These are phyloP conservation scores for Oryzias woworae DNA, from an alignment of 2,113 vertebrate genomes.

Conservation along the genomic window DNA sequence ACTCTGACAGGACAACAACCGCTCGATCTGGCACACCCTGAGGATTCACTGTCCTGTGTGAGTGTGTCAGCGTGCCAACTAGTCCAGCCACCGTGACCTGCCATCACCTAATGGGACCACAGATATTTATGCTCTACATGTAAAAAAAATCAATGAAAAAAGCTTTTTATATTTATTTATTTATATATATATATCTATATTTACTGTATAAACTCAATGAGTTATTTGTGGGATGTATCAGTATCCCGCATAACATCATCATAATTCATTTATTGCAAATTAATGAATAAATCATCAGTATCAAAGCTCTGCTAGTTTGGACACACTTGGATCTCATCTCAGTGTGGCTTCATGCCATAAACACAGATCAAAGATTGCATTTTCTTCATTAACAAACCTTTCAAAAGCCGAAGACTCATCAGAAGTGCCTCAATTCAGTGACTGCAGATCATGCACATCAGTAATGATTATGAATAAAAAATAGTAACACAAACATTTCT, in stretches of 20 bases:
- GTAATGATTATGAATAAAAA: background rate
- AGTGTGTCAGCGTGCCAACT: slow-evolving; percentile 33
- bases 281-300: no score
- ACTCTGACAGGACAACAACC: slow-evolving; percentile 62
- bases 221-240: no score
- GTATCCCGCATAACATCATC: no score
- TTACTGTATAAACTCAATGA: no score
- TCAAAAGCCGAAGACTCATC: background rate
- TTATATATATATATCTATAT: no score
- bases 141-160: no score
- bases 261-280: no score
- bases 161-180: no score
- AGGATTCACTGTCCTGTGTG: slow-evolving; percentile 25
- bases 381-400: background rate
- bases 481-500: background rate
- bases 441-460: background rate
- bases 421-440: background rate
- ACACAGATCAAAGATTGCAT: background rate
- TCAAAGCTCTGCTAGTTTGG: background rate
- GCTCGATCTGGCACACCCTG: slow-evolving; percentile 37
- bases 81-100: slow-evolving; percentile 12
- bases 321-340: background rate
- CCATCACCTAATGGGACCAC: slow-evolving; percentile 26
- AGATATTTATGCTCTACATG: background rate
- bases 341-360: background rate